Base-by-base conservation (phyloP, 2,113 vertebrate species). In the Pagrus major region DNA sequence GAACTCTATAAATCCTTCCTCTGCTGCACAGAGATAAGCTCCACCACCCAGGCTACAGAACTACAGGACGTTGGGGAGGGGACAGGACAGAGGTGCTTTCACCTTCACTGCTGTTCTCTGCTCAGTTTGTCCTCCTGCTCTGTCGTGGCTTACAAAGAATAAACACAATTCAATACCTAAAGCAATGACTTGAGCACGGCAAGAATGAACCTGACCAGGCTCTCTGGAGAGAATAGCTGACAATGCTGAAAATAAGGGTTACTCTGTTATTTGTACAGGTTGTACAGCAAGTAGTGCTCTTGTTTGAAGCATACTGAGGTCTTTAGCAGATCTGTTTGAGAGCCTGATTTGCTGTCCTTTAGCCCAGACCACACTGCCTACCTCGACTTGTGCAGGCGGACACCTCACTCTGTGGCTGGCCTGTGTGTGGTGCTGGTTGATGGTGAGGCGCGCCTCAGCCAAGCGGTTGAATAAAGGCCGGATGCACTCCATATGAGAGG, bases 1-100 rank as follows among this genome's bases (percentile, higher is more conserved):
- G 39, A 59, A 31, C 27, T 44, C 61, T 37, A 70, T 76, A 78
- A 73, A 82, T 70, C 73, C 63, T n/a, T 58, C 21, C 25, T 33
- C 66, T 71, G 73, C 63, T 47, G 25, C 15, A 31, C 18, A 9
- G 83, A 14, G 78, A 77, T 77, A 72, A 72, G 61, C 31, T 18
- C 29, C 20, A 39, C 35, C 29, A 39, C n/a, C 42, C 71, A 27
- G 61, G 44, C 39, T 25, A 35, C 23, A 37, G 9, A 39, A 66
- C 41, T 47, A 21, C 25, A 27, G 33, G 31, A 31, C 42, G 18
- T 5, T 6, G 46, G 11, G 20, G 35, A 58, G n/a, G 42, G 35
- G 39, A n/a, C 16, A n/a, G n/a, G 49, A 9, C 31, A n/a, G 25
- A 42, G 29, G 56, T 58, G 54, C 9, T 39, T 47, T 67, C 29